Conservation (phyloP, 2,113 vertebrate genomes). For the Fukomys damarensis region DNA sequence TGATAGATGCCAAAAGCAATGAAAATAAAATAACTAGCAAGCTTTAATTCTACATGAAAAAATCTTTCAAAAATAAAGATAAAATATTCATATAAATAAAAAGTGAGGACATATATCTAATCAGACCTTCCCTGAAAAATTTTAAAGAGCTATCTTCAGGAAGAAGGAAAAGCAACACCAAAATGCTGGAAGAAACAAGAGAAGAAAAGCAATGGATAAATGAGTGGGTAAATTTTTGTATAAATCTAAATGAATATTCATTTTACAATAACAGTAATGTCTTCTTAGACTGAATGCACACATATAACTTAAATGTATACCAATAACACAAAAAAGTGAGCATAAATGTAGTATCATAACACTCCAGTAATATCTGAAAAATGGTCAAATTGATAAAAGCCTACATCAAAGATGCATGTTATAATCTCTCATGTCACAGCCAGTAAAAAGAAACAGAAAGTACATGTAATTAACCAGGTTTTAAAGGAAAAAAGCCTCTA, state of each 20-base stretch:
- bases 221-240: background rate
- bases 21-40: background rate
- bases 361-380: background rate
- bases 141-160: background rate
- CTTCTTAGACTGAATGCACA: background rate
- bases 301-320: background rate
- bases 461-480: background rate
- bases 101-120: background rate
- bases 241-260: background rate
- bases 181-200: background rate
- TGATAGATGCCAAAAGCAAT: background rate
- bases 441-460: background rate
- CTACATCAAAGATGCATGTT: background rate
- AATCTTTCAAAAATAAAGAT: background rate
- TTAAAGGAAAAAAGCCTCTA: background rate
- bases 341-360: background rate
- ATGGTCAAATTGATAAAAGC: background rate
- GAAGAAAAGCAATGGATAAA: background rate
- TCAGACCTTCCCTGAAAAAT: background rate
- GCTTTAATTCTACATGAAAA: background rate
- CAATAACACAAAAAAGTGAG: background rate
- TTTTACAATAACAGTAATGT: background rate
- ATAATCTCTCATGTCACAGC: background rate
- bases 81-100: constrained; percentile 23
- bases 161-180: background rate